Evolutionary conservation across 2,797 vertebrate species (phyloP).

Genomic region (Aplochiton taeniatus): DNA sequence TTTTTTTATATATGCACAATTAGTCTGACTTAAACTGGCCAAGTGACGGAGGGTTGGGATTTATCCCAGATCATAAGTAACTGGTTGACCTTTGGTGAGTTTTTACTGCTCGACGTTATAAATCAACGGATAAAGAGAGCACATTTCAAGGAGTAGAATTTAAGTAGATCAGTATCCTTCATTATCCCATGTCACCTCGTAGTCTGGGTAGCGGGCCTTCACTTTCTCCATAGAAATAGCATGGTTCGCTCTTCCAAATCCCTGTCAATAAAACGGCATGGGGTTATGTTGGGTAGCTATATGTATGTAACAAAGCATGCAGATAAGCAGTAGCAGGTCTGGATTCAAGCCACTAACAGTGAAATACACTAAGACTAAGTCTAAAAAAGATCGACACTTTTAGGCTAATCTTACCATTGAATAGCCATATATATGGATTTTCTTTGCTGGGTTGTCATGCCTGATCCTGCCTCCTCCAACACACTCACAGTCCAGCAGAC

Average conservation of each 20-base stretch:
- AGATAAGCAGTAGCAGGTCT: too few relatives aligned
- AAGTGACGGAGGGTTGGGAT: too few relatives aligned
- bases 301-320: not conserved
- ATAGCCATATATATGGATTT: slow-evolving; percentile 95
- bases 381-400: not conserved
- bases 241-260: slow-evolving; percentile 90
- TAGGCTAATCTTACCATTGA: slow-evolving; percentile 82
- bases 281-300: not conserved
- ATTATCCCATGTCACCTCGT: slow-evolving; percentile 90
- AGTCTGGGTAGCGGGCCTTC: slow-evolving; percentile 83
- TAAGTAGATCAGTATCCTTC: slow-evolving; percentile 86
- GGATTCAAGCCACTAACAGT: too few relatives aligned
- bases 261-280: slow-evolving; percentile 68
- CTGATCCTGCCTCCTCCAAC: slow-evolving; percentile 91
- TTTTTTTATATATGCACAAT: too few relatives aligned
- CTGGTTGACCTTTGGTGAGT: not conserved
- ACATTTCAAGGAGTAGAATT: slow-evolving; percentile 4
- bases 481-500: slow-evolving; percentile 85
- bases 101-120: not conserved
- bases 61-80: too few relatives aligned
- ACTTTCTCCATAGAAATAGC: slow-evolving; percentile 85
- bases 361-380: too few relatives aligned
- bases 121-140: slow-evolving; percentile 14
- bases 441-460: slow-evolving; percentile 81
- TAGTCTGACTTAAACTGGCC: too few relatives aligned